Conservation (phyloP, 2,797 vertebrate genomes). For the Diceros bicornis region DNA sequence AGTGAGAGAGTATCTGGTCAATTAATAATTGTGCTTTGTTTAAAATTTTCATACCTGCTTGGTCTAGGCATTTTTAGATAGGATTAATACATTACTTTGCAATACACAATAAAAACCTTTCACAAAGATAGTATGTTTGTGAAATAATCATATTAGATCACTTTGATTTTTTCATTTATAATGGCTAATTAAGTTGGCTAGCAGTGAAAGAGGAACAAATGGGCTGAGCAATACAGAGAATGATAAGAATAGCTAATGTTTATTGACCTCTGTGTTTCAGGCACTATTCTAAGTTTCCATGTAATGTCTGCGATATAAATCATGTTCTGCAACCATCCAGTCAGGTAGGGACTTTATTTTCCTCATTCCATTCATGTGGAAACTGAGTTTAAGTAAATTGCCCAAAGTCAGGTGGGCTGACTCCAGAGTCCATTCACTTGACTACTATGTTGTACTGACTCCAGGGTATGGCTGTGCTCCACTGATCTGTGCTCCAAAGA, state of each 20-base stretch:
- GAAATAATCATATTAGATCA: conserved; percentile 3
- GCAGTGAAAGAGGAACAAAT: background rate
- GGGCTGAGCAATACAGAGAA: background rate
- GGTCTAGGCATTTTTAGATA: background rate
- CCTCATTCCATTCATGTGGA: background rate
- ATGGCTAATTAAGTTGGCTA: background rate
- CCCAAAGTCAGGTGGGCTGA: background rate
- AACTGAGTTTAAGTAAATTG: background rate
- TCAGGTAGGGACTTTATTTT: background rate
- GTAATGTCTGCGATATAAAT: background rate
- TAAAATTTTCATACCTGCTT: background rate
- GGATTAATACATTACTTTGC: background rate
- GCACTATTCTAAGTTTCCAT: conserved; percentile 21
- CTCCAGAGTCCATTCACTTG: background rate
- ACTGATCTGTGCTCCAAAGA: background rate
- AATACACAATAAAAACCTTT: background rate
- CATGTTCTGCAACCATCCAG: background rate
- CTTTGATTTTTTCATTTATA: conserved; percentile 31
- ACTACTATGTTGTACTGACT: background rate
- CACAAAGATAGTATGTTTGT: background rate
- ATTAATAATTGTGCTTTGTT: conserved; percentile 36
- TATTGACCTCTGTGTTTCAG: background rate
- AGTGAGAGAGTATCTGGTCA: background rate
- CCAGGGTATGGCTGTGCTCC: fast-evolving
- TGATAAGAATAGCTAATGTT: background rate